Percentiles rank a stretch among this genome's conserved stretches.
Evolutionary conservation across 2,113 vertebrate genomes (phyloP).

Genomic region (Philantomba maxwellii): DNA sequence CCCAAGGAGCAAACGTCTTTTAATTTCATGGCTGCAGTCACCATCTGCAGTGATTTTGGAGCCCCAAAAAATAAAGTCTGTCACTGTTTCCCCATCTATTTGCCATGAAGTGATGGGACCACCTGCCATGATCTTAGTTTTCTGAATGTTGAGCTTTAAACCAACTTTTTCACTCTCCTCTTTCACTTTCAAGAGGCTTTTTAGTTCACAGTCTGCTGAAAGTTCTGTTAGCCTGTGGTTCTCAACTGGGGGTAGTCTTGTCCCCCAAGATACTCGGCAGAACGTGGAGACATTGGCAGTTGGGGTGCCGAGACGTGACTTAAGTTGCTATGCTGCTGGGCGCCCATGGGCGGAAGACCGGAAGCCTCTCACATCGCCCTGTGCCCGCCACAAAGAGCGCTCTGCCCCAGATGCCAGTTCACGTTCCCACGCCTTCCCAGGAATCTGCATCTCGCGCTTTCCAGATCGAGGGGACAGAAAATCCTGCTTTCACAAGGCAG

Average conservation of each 20-base stretch:
- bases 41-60: not conserved
- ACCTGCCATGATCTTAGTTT: not conserved
- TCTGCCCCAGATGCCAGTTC: not conserved
- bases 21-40: not conserved
- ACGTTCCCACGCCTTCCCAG: not conserved
- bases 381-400: not conserved
- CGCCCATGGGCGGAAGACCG: rapidly evolving
- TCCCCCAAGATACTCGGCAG: not conserved
- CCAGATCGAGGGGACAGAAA: not conserved
- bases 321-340: not conserved
- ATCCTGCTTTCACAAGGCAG: not conserved
- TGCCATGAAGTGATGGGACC: not conserved
- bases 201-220: not conserved
- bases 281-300: not conserved
- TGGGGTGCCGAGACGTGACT: not conserved
- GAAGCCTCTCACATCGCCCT: not conserved
- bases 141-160: not conserved
- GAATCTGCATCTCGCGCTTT: not conserved
- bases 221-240: not conserved
- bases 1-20: not conserved
- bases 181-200: not conserved
- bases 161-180: not conserved
- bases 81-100: not conserved
- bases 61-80: rapidly evolving
- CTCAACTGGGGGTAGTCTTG: not conserved